Conservation (phyloP, 2,113 vertebrate species). For the Ivindomyrus marchei region DNA sequence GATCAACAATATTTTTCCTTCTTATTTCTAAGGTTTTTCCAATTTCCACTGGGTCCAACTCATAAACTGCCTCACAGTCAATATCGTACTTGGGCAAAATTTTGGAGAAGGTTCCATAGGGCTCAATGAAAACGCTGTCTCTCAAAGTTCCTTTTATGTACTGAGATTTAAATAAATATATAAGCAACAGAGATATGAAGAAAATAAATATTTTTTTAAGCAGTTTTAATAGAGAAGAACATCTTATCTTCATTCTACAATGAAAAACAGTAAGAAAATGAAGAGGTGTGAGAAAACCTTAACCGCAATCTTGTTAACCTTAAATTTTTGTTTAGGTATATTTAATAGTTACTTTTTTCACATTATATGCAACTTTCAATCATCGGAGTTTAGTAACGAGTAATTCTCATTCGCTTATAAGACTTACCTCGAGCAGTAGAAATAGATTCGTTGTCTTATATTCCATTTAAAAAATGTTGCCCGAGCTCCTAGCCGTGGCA, state of each 20-base stretch:
- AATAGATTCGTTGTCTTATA: neutral
- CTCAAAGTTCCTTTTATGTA: constrained; percentile 41
- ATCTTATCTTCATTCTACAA: constrained; percentile 72
- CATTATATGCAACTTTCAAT: neutral
- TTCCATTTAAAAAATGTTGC: constrained; percentile 13
- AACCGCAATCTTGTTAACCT: neutral
- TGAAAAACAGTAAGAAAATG: constrained; percentile 16
- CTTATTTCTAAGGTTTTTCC: constrained; percentile 77
- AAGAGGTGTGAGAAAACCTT: neutral
- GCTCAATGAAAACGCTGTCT: constrained; percentile 57
- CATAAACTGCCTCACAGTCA: constrained; percentile 69
- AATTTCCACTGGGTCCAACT: constrained; percentile 79
- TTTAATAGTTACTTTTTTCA: neutral
- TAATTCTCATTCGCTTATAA: neutral
- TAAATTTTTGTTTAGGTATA: neutral
- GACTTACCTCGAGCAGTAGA: constrained; percentile 1
- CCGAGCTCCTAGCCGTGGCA: neutral
- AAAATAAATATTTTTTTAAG: constrained; percentile 49
- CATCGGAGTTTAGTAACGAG: neutral
- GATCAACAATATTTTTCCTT: constrained; percentile 60
- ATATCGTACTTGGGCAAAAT: constrained; percentile 49
- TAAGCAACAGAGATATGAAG: constrained; percentile 38
- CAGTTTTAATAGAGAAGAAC: constrained; percentile 44
- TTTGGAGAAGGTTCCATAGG: constrained; percentile 55
- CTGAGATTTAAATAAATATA: constrained; percentile 40